Evolutionary conservation across 2,113 vertebrate species (phyloP).

Genomic region (Condylura cristata): DNA sequence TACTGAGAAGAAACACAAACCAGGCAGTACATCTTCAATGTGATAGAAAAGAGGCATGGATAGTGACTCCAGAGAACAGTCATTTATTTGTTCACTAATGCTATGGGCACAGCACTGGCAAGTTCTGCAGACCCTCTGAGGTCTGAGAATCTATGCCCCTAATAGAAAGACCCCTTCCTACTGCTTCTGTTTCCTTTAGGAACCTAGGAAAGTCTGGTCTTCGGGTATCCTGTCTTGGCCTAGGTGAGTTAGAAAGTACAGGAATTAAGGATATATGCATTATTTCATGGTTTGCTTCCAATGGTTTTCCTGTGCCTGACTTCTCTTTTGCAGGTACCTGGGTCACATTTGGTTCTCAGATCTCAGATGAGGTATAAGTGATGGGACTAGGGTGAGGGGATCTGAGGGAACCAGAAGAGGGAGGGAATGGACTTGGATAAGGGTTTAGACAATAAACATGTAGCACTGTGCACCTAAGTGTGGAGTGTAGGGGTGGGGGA

Average conservation of each 20-base stretch:
- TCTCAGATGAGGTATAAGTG: slow-evolving; percentile 93
- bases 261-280: not conserved
- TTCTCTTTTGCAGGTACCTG: slow-evolving; percentile 89
- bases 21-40: not conserved
- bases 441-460: not conserved
- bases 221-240: slow-evolving; percentile 89
- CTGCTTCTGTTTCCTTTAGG: slow-evolving; percentile 79
- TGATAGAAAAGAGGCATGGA: not conserved
- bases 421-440: not conserved
- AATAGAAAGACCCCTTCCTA: slow-evolving; percentile 33
- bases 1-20: not conserved
- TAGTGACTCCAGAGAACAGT: not conserved
- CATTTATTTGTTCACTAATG: not conserved
- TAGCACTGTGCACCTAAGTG: not conserved
- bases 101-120: not conserved
- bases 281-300: slow-evolving; percentile 64
- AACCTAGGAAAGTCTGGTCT: slow-evolving; percentile 91
- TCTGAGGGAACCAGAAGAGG: not conserved
- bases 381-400: slow-evolving; percentile 18
- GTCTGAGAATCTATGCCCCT: not conserved
- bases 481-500: not conserved
- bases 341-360: slow-evolving; percentile 96
- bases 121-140: not conserved
- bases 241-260: slow-evolving; percentile 83
- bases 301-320: not conserved